phyloP scores from a whole-genome alignment of 1,140 invertebrate genomes.

The Psix sp. region DNA sequence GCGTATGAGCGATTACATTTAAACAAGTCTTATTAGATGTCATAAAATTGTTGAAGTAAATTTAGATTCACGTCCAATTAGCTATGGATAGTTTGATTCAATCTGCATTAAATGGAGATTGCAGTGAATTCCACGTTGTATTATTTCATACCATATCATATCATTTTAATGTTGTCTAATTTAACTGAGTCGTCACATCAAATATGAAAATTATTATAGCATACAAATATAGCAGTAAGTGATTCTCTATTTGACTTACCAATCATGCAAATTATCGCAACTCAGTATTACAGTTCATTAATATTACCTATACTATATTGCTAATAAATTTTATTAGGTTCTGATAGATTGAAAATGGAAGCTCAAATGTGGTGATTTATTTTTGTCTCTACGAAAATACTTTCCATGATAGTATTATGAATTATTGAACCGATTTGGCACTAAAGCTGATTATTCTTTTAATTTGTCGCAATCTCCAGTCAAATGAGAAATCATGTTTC shows the following conservation, averaged over 20 bases:
- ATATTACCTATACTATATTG: too few relatives aligned
- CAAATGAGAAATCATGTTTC: too few relatives aligned
- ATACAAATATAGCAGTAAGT: conserved; percentile 4
- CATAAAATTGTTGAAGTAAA: conserved; percentile 20
- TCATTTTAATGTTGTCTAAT: conserved; percentile 33
- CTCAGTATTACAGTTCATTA: neutral
- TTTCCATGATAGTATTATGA: too few relatives aligned
- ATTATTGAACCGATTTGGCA: too few relatives aligned
- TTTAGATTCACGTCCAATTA: conserved; percentile 33
- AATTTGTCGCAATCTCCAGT: too few relatives aligned
- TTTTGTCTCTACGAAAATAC: too few relatives aligned
- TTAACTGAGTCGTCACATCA: conserved; percentile 18
- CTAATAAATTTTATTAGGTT: too few relatives aligned
- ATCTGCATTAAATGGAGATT: conserved; percentile 21
- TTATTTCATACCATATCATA: conserved; percentile 33
- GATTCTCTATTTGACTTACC: conserved; percentile 1
- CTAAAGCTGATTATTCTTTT: too few relatives aligned
- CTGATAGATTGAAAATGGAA: too few relatives aligned
- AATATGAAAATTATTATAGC: conserved; percentile 22
- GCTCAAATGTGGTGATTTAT: too few relatives aligned
- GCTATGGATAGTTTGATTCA: conserved; percentile 39
- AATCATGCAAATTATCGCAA: conserved; percentile 2
- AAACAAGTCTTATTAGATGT: conserved; percentile 11
- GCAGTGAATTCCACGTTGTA: conserved; percentile 21
- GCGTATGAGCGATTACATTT: conserved; percentile 9